phyloP scores from a whole-genome alignment of 2,113 vertebrate species.

The Acinonyx jubatus region DNA sequence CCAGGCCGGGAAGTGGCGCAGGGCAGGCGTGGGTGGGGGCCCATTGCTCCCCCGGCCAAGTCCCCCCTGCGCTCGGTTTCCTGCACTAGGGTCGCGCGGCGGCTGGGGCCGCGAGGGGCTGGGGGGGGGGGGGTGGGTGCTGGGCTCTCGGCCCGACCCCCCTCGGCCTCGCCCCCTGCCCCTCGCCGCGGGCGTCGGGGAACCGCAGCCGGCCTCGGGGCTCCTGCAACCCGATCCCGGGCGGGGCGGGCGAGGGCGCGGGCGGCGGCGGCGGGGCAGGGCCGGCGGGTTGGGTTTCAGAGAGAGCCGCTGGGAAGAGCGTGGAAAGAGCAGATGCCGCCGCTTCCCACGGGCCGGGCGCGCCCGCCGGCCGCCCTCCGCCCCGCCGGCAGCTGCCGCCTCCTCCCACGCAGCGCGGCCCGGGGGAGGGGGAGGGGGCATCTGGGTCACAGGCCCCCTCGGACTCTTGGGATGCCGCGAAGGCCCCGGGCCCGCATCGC shows the following conservation, averaged over 20 bases:
- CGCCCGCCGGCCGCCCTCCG: conserved; percentile 69
- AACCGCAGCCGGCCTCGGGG: neutral
- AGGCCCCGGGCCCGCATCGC: neutral
- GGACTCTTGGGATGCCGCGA: neutral
- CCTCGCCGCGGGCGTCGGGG: neutral
- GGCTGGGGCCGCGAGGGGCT: neutral
- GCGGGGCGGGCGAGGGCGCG: conserved; percentile 62
- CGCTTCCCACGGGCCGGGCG: conserved; percentile 78
- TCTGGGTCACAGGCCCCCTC: conserved; percentile 71
- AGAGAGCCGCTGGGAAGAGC: conserved; percentile 79
- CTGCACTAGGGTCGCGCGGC: neutral
- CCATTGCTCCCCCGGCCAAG: neutral
- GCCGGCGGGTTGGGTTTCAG: conserved; percentile 77
- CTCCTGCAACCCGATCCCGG: conserved; percentile 74
- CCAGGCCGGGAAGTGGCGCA: neutral
- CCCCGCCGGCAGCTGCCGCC: conserved; percentile 74
- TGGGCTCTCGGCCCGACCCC: neutral
- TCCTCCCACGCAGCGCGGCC: conserved; percentile 76
- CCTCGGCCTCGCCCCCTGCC: neutral
- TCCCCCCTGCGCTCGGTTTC: neutral
- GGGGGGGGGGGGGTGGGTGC: no score
- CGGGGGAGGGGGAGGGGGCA: conserved; percentile 50
- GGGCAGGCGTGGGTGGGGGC: neutral
- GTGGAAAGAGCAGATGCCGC: conserved; percentile 79
- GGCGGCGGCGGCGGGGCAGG: conserved; percentile 43